These are phyloP conservation scores for Corvus cornix DNA, from an alignment of 2,113 vertebrate genomes.

Conservation along the genomic window DNA sequence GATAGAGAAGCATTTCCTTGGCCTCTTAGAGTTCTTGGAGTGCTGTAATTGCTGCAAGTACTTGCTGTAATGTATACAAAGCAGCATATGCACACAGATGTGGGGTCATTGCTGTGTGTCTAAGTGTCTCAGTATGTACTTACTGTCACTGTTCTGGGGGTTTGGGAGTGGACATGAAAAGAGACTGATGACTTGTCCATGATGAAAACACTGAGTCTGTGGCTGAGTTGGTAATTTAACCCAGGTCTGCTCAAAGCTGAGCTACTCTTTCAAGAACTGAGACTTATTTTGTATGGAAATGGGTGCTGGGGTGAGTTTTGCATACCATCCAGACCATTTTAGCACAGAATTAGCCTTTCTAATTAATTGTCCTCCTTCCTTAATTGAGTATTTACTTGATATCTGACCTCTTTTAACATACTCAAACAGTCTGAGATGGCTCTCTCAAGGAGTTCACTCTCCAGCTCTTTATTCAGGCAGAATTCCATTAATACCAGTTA, in stretches of 20 bases:
- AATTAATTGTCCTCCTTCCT: background rate
- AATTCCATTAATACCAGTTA: background rate
- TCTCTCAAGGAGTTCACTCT: background rate
- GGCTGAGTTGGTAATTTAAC: background rate
- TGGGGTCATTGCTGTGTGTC: background rate
- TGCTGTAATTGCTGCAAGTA: background rate
- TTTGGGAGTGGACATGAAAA: background rate
- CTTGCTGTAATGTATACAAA: background rate
- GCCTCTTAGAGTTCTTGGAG: background rate
- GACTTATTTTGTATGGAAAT: background rate
- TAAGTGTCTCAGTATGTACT: background rate
- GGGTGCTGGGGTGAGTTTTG: background rate
- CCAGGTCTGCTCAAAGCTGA: background rate
- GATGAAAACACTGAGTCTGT: background rate
- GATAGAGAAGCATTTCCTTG: background rate
- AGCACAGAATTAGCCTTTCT: conserved; percentile 13
- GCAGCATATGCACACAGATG: background rate
- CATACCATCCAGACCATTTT: background rate
- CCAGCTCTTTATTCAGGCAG: background rate
- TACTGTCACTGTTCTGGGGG: background rate
- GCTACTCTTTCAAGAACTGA: background rate
- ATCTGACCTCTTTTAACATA: background rate
- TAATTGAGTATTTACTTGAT: conserved; percentile 32
- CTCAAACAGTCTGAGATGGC: background rate
- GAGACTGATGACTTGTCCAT: background rate